Conservation (phyloP, 2,888 invertebrate genomes). For the Trypoxylon attenuatum region DNA sequence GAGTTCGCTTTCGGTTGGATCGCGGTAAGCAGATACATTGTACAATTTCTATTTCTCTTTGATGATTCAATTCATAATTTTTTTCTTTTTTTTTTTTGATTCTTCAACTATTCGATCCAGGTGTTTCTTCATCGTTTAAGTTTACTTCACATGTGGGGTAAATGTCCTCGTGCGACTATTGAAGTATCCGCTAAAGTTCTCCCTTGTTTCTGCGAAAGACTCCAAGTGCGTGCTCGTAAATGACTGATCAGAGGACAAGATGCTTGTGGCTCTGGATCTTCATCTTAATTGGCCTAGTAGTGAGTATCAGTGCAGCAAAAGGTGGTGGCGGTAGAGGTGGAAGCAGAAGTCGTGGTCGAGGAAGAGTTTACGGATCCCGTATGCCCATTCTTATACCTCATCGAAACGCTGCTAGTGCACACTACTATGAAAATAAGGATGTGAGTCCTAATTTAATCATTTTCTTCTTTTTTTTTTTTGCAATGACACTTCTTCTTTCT, state of each 20-base stretch:
- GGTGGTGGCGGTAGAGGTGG: constrained; percentile 63
- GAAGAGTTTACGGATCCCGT: constrained; percentile 75
- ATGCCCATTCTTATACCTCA: constrained; percentile 78
- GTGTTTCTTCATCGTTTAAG: too few relatives aligned
- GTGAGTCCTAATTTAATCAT: constrained; percentile 73
- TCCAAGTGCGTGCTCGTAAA: too few relatives aligned
- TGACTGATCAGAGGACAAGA: constrained; percentile 59
- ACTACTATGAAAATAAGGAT: constrained; percentile 81
- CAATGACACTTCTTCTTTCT: background rate
- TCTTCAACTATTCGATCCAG: too few relatives aligned
- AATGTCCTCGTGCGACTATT: too few relatives aligned
- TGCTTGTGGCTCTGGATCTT: constrained; percentile 35
- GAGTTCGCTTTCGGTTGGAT: too few relatives aligned
- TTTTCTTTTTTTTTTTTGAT: too few relatives aligned
- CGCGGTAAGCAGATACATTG: too few relatives aligned
- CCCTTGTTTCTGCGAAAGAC: too few relatives aligned
- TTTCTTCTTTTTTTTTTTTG: background rate
- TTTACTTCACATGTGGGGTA: too few relatives aligned
- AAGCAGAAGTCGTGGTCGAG: constrained; percentile 65
- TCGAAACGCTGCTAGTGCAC: constrained; percentile 77
- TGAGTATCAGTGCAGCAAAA: constrained; percentile 56
- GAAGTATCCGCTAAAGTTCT: too few relatives aligned
- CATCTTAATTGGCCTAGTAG: constrained; percentile 34
- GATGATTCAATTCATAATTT: too few relatives aligned
- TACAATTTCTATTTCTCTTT: too few relatives aligned